Base-by-base conservation (phyloP, 2,888 invertebrate genomes). In the Drepanosiphum platanoidis region DNA sequence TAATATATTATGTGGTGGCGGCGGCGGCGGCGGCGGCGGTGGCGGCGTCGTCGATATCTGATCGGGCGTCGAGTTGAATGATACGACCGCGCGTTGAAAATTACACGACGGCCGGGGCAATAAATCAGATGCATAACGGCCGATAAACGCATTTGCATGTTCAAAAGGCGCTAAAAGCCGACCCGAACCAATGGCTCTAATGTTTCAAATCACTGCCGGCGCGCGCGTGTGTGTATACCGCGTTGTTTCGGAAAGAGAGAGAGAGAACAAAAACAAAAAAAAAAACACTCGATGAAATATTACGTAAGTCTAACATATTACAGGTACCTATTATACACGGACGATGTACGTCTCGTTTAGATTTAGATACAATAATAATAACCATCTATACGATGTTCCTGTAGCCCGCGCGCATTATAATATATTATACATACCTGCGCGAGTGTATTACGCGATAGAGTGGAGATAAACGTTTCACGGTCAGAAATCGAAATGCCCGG, bases 71-170 rank as follows among this genome's bases (percentile, higher is more conserved):
- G n/a, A 9, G 80, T 81, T 52, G 58, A 70, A 71, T 22, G 68
- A 79, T 18, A 68, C 70, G 36, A 70, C 64, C 27, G 22, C 70
- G 70, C 22, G 46, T 79, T 66, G 22, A 52, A 80, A 81, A 81
- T 52, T 71, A 81, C 80, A 30, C 34, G 80, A 80, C 80, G 52
- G 79, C 9, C 68, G 18, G n/a, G 34, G 46, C 36, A 71, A 71
- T 81, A 71, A 81, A 81, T 81, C 70, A 81, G 36, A 58, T 58
- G 52, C 8, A 13, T 13, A 58, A 71, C 58, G 30, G 70, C 7
- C 36, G 81, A 71, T 81, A 81, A 71, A 70, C 66, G 22, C 71
- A 70, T 81, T 71, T 71, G 68, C 68, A 32, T 70, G 52, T 78
- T 68, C 1, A 71, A 81, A 81, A 71, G 58, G 71, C 71, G 81